These are phyloP conservation scores for Metopia argyrocephala DNA, from an alignment of 2,888 invertebrate species.

Conservation along the genomic window DNA sequence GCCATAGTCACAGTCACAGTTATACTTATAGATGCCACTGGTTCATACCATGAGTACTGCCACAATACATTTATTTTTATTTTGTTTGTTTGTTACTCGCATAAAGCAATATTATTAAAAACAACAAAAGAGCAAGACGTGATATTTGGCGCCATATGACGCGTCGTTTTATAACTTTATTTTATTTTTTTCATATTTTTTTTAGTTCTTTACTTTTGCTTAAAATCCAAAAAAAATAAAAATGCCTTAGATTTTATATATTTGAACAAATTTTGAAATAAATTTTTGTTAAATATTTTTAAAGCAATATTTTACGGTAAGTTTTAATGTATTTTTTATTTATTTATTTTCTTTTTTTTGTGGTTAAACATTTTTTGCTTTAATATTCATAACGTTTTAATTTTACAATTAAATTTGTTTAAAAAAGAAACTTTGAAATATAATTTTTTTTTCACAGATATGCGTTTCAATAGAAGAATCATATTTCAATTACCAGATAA, in stretches of 20 bases:
- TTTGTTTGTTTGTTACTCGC: no score
- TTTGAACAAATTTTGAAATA: no score
- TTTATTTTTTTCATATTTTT: neutral
- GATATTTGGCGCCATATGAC: constrained; percentile 63
- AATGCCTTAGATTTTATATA: no score
- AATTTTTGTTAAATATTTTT: constrained; percentile 47
- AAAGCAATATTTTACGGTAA: constrained; percentile 10
- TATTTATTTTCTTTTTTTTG: constrained; percentile 8
- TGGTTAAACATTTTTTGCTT: neutral
- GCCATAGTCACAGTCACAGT: neutral
- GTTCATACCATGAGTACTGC: no score
- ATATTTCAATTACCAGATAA: constrained; percentile 12
- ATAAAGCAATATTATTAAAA: neutral
- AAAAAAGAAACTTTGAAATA: no score
- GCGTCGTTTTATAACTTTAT: constrained; percentile 52
- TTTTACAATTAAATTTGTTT: no score
- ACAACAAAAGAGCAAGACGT: constrained; percentile 34
- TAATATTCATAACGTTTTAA: constrained; percentile 34
- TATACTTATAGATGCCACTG: neutral
- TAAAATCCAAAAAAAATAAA: constrained; percentile 29
- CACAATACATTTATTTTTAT: neutral
- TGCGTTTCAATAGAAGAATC: constrained; percentile 1
- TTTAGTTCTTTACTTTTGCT: neutral
- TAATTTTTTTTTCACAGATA: no score
- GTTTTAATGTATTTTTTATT: neutral